A percentile compares a stretch with the other conserved stretches of the same genome.
Conservation (phyloP, 2,888 invertebrate genomes). For the Dicyrtomina minuta region DNA sequence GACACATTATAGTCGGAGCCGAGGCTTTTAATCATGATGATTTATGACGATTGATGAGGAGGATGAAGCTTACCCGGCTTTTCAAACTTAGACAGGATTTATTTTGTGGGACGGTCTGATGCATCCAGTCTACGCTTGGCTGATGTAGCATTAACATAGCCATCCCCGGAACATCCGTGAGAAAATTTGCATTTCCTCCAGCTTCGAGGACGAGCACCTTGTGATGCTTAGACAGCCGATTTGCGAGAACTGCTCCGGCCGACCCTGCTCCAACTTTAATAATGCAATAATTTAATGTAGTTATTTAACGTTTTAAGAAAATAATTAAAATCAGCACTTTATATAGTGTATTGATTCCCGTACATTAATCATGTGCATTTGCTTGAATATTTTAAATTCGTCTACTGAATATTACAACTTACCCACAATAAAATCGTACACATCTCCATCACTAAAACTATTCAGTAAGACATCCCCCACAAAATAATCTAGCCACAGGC, state of each 20-base stretch:
- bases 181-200: slow-evolving; percentile 42
- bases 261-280: slow-evolving; percentile 44
- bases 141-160: slow-evolving; percentile 34
- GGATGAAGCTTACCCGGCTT: slow-evolving; percentile 8
- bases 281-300: neutral
- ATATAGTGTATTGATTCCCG: neutral
- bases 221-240: slow-evolving; percentile 45
- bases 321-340: neutral
- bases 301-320: neutral
- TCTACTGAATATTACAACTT: neutral
- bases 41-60: no score
- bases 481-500: slow-evolving; percentile 14
- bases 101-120: slow-evolving; percentile 48
- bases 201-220: slow-evolving; percentile 44
- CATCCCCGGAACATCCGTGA: slow-evolving; percentile 41
- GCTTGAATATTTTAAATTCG: neutral
- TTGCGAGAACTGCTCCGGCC: slow-evolving; percentile 42
- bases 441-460: slow-evolving; percentile 16
- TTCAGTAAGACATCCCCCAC: slow-evolving; percentile 8
- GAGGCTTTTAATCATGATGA: neutral
- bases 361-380: neutral
- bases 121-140: slow-evolving; percentile 42
- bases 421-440: slow-evolving; percentile 26
- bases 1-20: slow-evolving; percentile 11
- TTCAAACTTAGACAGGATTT: slow-evolving; percentile 15